Evolutionary conservation across 2,888 invertebrate species (phyloP), one percentile per base, ranked within the genome.

Genomic region (Pammene fasciana): DNA sequence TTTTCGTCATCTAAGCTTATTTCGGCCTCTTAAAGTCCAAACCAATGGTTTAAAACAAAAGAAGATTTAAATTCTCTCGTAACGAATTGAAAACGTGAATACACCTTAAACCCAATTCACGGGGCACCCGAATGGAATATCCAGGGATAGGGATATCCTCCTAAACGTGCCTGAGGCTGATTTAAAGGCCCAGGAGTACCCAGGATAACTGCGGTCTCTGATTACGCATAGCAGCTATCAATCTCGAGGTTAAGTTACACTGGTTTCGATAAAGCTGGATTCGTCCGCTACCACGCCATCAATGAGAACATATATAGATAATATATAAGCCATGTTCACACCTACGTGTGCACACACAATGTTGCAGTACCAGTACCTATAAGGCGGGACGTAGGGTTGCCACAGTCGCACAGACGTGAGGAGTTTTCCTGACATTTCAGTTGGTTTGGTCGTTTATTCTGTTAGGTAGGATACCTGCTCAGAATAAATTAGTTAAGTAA

Each of bases 271-370:
- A 38, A 38, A 38, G 6, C 38, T 9, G 1, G 0, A 38, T 38
- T 38, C 38, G 38, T 6, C 38, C 38, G 38, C 38, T 7, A 38
- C 9, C 38, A 38, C 38, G 7, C 38, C 9, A 38, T 38, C 38
- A 38, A 38, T 38, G 38, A 9, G 38, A 38, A 38, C 9, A 38
- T 9, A 7, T 9, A 6, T 38, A 54, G 43, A n/a, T 54, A n/a
- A n/a, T n/a, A n/a, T n/a, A 14, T 64, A 54, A 64, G 54, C 64
- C 41, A 54, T n/a, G 52, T 50, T 61, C 50, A 10, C n/a, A 26
- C 52, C 34, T 14, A 48, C 46, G 60, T 62, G 43, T 54, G 14
- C 54, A 64, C n/a, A n/a, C n/a, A n/a, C n/a, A 64, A 64, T 54
- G 26, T 26, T 26, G 10, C 38, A 11, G 48, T 26, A n/a, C n/a